Evolutionary conservation across 1,140 invertebrate genomes (phyloP).

Genomic region (Drosophila arawakana): DNA sequence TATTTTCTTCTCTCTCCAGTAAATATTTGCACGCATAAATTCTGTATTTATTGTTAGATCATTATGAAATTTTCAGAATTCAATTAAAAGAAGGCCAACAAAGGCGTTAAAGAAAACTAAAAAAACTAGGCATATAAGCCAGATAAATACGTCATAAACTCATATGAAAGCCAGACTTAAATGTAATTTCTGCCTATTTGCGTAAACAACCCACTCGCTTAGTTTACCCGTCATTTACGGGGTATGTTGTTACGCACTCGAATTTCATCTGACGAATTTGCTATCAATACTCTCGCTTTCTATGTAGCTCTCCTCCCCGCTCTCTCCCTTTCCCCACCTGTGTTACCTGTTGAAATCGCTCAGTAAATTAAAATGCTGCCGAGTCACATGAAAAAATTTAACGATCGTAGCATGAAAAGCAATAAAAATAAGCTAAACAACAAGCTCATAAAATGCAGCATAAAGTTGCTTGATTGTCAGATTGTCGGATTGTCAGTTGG

Average conservation of each 20-base stretch:
- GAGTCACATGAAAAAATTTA: conserved; percentile 54
- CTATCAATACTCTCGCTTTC: conserved; percentile 39
- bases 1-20: neutral
- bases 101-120: neutral
- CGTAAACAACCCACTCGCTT: too few species aligned
- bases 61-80: conserved; percentile 13
- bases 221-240: neutral
- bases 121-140: neutral
- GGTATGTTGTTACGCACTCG: conserved; percentile 23
- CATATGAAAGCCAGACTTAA: too few species aligned
- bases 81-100: neutral
- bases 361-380: conserved; percentile 69
- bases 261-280: conserved; percentile 47
- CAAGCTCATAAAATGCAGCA: conserved; percentile 52
- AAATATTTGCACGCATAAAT: conserved; percentile 8
- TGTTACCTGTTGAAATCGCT: neutral
- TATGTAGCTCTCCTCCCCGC: neutral
- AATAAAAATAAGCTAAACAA: conserved; percentile 53
- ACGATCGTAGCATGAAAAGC: conserved; percentile 37
- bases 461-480: conserved; percentile 58
- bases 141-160: neutral
- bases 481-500: conserved; percentile 7
- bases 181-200: too few species aligned
- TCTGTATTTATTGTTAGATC: neutral
- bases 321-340: neutral